Percentiles rank a stretch among this genome's conserved stretches.
phyloP scores from a whole-genome alignment of 53 echinoderm and acorn worm genomes.

The Pentamera pediparva region DNA sequence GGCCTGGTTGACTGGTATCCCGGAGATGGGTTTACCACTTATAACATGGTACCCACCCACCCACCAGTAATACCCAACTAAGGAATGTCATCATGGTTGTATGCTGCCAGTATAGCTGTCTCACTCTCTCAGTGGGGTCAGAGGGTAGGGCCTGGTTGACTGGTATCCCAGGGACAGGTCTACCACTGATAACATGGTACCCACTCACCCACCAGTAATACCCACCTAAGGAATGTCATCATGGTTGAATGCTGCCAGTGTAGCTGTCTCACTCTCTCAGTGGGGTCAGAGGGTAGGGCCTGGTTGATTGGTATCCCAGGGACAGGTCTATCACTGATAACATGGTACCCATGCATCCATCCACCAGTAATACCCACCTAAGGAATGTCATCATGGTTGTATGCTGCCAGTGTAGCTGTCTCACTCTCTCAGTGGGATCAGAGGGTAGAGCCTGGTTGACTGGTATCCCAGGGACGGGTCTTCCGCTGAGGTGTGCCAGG shows the following conservation, averaged over 20 bases:
- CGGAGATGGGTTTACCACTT: too few species aligned
- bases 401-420: slow-evolving; percentile 96
- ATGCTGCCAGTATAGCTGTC: slow-evolving; percentile 88
- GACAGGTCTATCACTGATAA: not conserved
- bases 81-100: slow-evolving; percentile 75
- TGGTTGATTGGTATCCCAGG: slow-evolving; percentile 62
- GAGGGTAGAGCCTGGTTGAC: slow-evolving; percentile 91
- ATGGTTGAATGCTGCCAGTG: slow-evolving; percentile 78
- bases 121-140: slow-evolving; percentile 80
- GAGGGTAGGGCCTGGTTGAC: too few species aligned
- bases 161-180: too few species aligned
- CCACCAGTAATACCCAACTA: slow-evolving; percentile 52
- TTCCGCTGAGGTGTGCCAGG: slow-evolving; percentile 91
- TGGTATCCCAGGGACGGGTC: slow-evolving; percentile 93
- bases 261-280: slow-evolving; percentile 54
- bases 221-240: slow-evolving; percentile 84
- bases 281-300: slow-evolving; percentile 49
- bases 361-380: slow-evolving; percentile 48
- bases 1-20: too few species aligned
- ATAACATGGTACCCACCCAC: too few species aligned
- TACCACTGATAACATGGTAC: not conserved
- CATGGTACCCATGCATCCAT: not conserved
- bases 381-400: slow-evolving; percentile 89
- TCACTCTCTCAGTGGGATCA: slow-evolving; percentile 87
- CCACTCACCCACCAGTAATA: not conserved